Evolutionary conservation across 2,797 vertebrate genomes (phyloP).

Genomic region (Ispidina lecontei): DNA sequence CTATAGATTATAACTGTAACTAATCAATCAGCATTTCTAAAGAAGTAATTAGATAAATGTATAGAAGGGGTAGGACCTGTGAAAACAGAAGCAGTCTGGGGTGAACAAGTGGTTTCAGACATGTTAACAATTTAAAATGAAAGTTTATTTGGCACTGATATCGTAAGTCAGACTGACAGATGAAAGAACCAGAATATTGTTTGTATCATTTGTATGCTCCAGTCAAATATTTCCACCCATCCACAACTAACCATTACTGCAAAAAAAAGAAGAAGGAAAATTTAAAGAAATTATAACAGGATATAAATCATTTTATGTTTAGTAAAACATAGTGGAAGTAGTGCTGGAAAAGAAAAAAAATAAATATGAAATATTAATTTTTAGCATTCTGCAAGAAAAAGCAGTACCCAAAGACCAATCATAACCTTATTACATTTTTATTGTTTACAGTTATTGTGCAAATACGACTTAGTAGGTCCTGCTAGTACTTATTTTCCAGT

Average conservation of each 20-base stretch:
- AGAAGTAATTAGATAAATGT: background rate
- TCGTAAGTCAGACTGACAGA: background rate
- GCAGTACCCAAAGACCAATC: background rate
- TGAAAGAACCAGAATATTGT: background rate
- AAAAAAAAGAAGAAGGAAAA: background rate
- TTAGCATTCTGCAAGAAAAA: background rate
- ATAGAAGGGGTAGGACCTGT: background rate
- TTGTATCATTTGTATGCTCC: background rate
- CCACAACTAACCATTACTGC: background rate
- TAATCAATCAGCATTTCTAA: background rate
- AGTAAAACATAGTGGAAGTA: background rate
- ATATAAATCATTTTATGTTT: background rate
- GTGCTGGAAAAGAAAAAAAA: background rate
- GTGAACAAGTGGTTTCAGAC: background rate
- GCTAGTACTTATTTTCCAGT: background rate
- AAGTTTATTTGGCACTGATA: background rate
- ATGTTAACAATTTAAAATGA: background rate
- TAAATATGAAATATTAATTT: background rate
- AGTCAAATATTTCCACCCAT: background rate
- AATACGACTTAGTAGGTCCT: background rate
- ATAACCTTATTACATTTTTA: fast-evolving
- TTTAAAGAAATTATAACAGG: background rate
- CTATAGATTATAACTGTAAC: background rate
- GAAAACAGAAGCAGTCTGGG: background rate
- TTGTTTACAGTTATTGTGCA: background rate